Conservation (phyloP, 2,113 vertebrate species). For the Sciurus niger region DNA sequence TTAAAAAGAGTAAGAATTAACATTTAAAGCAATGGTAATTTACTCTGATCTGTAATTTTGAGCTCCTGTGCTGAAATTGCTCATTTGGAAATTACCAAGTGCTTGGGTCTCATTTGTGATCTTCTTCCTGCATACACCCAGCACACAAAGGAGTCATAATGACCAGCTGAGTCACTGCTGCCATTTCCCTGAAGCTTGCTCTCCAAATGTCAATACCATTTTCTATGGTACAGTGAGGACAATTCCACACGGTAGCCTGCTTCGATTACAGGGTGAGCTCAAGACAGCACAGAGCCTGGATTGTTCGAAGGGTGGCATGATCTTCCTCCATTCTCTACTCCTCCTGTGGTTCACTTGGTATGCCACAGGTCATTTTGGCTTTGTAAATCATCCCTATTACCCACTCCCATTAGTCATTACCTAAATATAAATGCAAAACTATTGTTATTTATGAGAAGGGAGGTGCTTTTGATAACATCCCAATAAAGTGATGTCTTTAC, state of each 20-base stretch:
- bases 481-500: constrained; percentile 42
- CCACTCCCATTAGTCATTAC: constrained; percentile 28
- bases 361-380: neutral
- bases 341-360: neutral
- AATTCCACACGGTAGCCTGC: constrained; percentile 19
- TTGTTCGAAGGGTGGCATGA: neutral
- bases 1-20: constrained; percentile 81
- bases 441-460: constrained; percentile 19
- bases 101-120: constrained; percentile 83
- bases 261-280: neutral
- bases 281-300: neutral
- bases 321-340: neutral
- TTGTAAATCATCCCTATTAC: constrained; percentile 3
- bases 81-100: constrained; percentile 85
- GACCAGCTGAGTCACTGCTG: constrained; percentile 83
- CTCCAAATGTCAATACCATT: constrained; percentile 79
- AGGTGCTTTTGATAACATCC: constrained; percentile 52
- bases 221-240: constrained; percentile 71
- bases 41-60: constrained; percentile 84
- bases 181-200: constrained; percentile 77
- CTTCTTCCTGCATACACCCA: constrained; percentile 80
- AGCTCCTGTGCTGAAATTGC: constrained; percentile 85
- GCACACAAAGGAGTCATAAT: constrained; percentile 80
- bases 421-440: constrained; percentile 59
- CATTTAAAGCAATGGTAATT: constrained; percentile 84